phyloP scores from a whole-genome alignment of 2,797 vertebrate species.

The Molossus molossus region DNA sequence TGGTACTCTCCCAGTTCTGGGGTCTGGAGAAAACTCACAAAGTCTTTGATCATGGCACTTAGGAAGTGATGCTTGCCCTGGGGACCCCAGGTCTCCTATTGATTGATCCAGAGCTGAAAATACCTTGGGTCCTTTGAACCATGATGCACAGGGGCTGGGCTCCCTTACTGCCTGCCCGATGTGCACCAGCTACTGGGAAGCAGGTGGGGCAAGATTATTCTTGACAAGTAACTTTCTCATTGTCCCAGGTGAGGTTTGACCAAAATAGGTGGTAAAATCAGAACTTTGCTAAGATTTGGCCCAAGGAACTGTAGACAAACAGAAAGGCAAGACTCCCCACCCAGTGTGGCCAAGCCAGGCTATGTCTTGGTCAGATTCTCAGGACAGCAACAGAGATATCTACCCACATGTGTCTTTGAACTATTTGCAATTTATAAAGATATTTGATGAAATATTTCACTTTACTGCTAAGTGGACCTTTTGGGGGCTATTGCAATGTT shows the following conservation, averaged over 20 bases:
- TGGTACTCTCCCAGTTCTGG: not conserved
- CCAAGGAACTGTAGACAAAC: not conserved
- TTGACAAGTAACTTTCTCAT: not conserved
- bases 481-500: not conserved
- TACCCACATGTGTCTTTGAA: accelerated
- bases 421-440: not conserved
- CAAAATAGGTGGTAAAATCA: not conserved
- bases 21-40: not conserved
- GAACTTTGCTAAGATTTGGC: not conserved
- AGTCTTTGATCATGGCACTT: not conserved
- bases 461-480: not conserved
- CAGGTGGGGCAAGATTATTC: not conserved
- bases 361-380: not conserved
- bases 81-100: not conserved
- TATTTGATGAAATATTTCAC: not conserved
- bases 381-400: not conserved
- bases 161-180: not conserved
- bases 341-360: not conserved
- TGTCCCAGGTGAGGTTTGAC: not conserved
- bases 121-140: not conserved
- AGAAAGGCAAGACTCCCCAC: not conserved
- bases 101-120: not conserved
- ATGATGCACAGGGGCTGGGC: no score
- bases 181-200: not conserved
- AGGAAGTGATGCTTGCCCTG: not conserved